A percentile compares a stretch with the other conserved stretches of the same genome.
Conservation (phyloP, 2,113 vertebrate species). For the Phylloscopus trochiloides region DNA sequence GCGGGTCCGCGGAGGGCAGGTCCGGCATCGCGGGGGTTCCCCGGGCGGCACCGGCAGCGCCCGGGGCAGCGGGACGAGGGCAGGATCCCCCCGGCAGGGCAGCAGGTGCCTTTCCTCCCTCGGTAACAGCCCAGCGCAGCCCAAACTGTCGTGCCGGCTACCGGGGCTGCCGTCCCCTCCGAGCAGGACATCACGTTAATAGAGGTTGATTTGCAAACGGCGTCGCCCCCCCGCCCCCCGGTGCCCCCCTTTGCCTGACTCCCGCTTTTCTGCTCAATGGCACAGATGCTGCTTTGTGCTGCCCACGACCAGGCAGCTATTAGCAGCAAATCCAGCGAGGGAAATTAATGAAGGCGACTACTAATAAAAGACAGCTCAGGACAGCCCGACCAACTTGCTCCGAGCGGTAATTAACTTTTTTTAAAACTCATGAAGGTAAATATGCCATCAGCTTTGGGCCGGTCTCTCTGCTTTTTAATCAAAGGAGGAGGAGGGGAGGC, state of each 20-base stretch:
- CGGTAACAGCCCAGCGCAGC: not conserved
- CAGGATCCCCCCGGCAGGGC: not conserved
- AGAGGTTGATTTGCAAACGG: conserved; percentile 79
- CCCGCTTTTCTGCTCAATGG: conserved; percentile 76
- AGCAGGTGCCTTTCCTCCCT: not conserved
- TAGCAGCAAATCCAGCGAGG: conserved; percentile 82
- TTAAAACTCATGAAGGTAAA: conserved; percentile 78
- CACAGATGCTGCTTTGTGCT: conserved; percentile 84
- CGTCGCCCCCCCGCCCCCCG: not conserved
- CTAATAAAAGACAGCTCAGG: conserved; percentile 82
- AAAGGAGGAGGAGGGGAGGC: conserved; percentile 22
- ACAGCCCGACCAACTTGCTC: conserved; percentile 79
- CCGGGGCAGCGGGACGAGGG: not conserved
- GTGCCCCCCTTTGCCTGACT: conserved; percentile 68
- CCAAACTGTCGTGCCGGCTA: not conserved
- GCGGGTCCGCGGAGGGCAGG: rapidly evolving
- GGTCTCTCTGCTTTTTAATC: conserved; percentile 73
- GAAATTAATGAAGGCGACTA: conserved; percentile 83
- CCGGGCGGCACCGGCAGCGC: rapidly evolving
- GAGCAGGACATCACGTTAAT: conserved; percentile 75
- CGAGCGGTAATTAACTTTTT: conserved; percentile 84
- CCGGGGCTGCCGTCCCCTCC: not conserved
- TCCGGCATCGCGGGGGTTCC: not conserved
- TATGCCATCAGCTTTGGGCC: conserved; percentile 71
- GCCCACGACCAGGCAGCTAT: conserved; percentile 75